Evolutionary conservation across 2,797 vertebrate genomes (phyloP).

Genomic region (Leucoraja ocellata): DNA sequence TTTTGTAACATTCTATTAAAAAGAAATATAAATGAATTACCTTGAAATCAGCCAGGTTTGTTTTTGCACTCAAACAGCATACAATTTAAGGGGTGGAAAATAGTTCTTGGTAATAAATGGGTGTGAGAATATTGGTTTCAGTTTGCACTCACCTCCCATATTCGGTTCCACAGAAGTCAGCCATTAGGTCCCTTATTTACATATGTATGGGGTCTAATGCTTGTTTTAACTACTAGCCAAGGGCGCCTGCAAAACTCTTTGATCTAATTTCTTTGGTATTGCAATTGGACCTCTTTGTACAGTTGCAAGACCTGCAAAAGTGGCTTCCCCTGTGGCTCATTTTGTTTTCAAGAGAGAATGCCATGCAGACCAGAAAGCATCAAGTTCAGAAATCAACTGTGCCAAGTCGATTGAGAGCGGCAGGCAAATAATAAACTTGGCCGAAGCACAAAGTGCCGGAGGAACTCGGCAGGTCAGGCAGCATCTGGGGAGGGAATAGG

Average conservation of each 20-base stretch:
- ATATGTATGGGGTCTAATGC: background rate
- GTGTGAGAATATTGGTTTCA: no score
- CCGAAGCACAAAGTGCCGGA: no score
- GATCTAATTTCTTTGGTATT: background rate
- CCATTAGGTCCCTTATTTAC: background rate
- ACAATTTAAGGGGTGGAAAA: no score
- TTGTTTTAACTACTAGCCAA: background rate
- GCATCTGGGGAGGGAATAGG: no score
- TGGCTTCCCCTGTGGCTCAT: background rate
- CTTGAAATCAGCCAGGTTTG: background rate
- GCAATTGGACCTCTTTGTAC: background rate
- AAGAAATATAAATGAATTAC: background rate
- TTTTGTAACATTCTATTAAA: conserved; percentile 84
- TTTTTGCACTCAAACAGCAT: background rate
- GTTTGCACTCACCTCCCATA: no score
- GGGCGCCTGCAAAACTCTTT: background rate
- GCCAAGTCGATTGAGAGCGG: background rate
- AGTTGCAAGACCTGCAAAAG: background rate
- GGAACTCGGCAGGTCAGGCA: no score
- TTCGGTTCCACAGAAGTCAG: background rate
- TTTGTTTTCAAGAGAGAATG: background rate
- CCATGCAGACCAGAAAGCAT: background rate
- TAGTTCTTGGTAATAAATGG: no score
- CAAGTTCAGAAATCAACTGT: background rate
- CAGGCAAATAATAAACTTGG: background rate